Percentiles rank a stretch among this genome's conserved stretches.
Conservation (phyloP, 2,113 vertebrate genomes). For the Oryzias woworae region DNA sequence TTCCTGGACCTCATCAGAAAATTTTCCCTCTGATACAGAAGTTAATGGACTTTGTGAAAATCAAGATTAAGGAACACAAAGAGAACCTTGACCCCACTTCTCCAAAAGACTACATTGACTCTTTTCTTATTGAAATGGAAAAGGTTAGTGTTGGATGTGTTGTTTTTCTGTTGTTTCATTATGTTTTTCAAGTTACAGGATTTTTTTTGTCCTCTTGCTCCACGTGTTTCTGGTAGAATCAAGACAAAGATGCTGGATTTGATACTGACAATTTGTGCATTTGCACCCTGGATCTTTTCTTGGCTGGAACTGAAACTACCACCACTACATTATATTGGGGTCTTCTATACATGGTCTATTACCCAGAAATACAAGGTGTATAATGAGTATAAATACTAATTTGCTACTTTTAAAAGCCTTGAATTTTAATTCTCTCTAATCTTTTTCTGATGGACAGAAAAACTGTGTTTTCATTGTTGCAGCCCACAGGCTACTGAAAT, state of each 20-base stretch:
- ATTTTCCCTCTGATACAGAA: conserved; percentile 34
- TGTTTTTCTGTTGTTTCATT: not conserved
- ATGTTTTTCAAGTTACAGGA: no score
- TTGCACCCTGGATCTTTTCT: conserved; percentile 75
- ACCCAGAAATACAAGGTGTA: conserved; percentile 82
- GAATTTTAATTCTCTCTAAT: not conserved
- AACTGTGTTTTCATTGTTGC: not conserved
- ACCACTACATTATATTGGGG: conserved; percentile 80
- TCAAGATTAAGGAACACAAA: conserved; percentile 71
- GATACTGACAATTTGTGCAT: conserved; percentile 65
- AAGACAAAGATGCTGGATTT: conserved; percentile 53
- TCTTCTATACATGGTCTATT: conserved; percentile 75
- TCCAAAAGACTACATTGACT: conserved; percentile 82
- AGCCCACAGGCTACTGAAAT: not conserved
- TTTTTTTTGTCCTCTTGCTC: not conserved
- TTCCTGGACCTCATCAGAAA: conserved; percentile 79
- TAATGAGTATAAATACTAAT: not conserved
- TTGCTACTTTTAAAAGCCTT: no score
- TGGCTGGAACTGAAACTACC: conserved; percentile 82
- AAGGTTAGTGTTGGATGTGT: conserved; percentile 70
- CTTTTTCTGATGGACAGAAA: not conserved
- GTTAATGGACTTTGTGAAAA: conserved; percentile 47
- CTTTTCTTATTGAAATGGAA: conserved; percentile 81
- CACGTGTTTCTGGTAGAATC: conserved; percentile 20
- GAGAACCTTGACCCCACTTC: conserved; percentile 66